A percentile compares a stretch with the other conserved stretches of the same genome.
phyloP scores from a whole-genome alignment of 2,888 invertebrate genomes.

The Pegoplata infirma region DNA sequence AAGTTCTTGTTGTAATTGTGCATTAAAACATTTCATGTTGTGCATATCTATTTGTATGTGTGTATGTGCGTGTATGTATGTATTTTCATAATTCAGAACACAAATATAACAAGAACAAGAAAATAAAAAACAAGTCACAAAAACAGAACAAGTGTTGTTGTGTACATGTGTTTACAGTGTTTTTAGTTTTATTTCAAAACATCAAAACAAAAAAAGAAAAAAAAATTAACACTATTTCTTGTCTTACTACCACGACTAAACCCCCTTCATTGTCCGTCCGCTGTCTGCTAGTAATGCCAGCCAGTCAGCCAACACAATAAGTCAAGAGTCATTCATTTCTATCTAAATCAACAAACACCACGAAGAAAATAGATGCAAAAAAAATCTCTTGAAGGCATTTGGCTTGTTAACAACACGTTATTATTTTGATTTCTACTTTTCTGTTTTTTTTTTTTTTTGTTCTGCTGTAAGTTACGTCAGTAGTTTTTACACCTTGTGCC shows the following conservation, averaged over 20 bases:
- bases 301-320: constrained; percentile 33
- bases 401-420: constrained; percentile 49
- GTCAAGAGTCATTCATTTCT: constrained; percentile 57
- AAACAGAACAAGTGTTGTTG: constrained; percentile 41
- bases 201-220: constrained; percentile 34
- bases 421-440: no score
- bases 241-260: neutral
- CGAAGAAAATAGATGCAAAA: constrained; percentile 3
- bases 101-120: constrained; percentile 14
- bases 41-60: neutral
- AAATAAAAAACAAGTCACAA: neutral
- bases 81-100: neutral
- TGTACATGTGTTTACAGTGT: constrained; percentile 30
- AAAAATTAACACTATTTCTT: constrained; percentile 25
- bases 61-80: neutral
- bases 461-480: constrained; percentile 44
- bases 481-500: constrained; percentile 50
- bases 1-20: constrained; percentile 38
- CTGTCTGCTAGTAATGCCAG: neutral
- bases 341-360: constrained; percentile 53
- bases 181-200: constrained; percentile 21
- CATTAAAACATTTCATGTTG: constrained; percentile 43
- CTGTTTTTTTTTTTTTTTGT: neutral
- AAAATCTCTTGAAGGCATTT: constrained; percentile 54
- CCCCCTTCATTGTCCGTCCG: neutral